Evolutionary conservation across 2,888 invertebrate genomes (phyloP), one percentile per base, ranked within the genome.

Genomic region (Nomada flava): DNA sequence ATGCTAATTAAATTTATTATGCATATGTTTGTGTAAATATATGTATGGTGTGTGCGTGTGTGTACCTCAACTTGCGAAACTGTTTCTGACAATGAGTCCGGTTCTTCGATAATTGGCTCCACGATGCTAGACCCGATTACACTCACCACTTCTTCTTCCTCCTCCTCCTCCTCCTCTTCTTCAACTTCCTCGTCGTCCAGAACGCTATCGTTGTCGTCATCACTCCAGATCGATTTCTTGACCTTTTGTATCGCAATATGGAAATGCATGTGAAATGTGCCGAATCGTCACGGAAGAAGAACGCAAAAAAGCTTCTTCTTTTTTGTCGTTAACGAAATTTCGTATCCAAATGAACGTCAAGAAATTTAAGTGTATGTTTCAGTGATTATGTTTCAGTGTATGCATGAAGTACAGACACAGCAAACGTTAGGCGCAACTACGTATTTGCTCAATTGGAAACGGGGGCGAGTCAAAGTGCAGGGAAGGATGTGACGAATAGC

Each of bases 31-130:
- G 89, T 88, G 90, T 91, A 64, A 67, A 70, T 83, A 67, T 70
- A 70, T 76, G 82, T 71, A 47, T 4, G 47, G 42, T 44, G 84
- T 82, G 86, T 88, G 67, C 88, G 62, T 76, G 57, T 57, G 90
- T 91, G 90, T 92, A 92, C 92, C 92, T 92, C 90, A 62, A 87
- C 84, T 78, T 82, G 76, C 73, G 90, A 91, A 73, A 85, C 53
- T 36, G 79, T 79, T 86, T 91, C 90, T 69, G 92, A 90, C 10
- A 47, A 47, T 3, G 47, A 47, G 47, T 89, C 86, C 55, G 89
- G 85, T 83, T 92, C 92, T 44, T 92, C 91, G 85, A 89, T 72
- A 77, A 90, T 86, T 10, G 89, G 86, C 83, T 92, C 92, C 44
- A 89, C 88, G 86, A 89, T 71, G 84, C 88, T 91, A 79, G 91